Base-by-base conservation (phyloP, 2,888 invertebrate species). In the Eristalis intricaria region DNA sequence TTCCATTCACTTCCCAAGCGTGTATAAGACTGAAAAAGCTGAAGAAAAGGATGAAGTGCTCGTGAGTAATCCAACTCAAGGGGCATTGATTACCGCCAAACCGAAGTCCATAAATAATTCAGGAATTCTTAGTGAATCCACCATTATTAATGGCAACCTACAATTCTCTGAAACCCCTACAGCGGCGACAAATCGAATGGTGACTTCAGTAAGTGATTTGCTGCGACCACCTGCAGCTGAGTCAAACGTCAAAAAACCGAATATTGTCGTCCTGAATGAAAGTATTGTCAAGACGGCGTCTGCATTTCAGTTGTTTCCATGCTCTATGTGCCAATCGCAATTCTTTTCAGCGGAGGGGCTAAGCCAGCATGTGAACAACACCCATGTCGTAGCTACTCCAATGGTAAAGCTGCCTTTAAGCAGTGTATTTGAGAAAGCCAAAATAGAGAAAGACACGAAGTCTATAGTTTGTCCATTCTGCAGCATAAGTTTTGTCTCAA, bases 251-350 rank as follows among this genome's bases (percentile, higher is more conserved):
- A 82, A 80, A 35, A 92, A 92, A 38, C 92, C 92, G 22, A 92
- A 92, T 68, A 92, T 93, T 78, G 92, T 93, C n/a, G 93, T 93
- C 7, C 90, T 93, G 3, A 92, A 93, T 76, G 93, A 93, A 70
- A 92, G 92, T 29, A 93, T 93, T 38, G 92, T 93, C 1, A 91
- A 91, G 68, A 92, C 92, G 0, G 91, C 91, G 0, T 90, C 90
- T 0, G 91, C 91, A 1, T 92, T 92, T 78, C 91, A 91, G 1
- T 78, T 92, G 19, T 90, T 92, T 71, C 91, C 91, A 4, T 93
- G 93, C 61, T 90, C 85, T 10, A 89, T 91, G n/a, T 92, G 92
- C 78, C 90, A 90, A 29, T 90, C 90, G 5, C 92, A 92, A 32
- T 93, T 92, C 79, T 91, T 93, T 56, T 91, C 91, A 0, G 83